Evolutionary conservation across 37 sponge, comb jelly and placozoan species (phyloP).

Genomic region (Lycopodina hypogea): DNA sequence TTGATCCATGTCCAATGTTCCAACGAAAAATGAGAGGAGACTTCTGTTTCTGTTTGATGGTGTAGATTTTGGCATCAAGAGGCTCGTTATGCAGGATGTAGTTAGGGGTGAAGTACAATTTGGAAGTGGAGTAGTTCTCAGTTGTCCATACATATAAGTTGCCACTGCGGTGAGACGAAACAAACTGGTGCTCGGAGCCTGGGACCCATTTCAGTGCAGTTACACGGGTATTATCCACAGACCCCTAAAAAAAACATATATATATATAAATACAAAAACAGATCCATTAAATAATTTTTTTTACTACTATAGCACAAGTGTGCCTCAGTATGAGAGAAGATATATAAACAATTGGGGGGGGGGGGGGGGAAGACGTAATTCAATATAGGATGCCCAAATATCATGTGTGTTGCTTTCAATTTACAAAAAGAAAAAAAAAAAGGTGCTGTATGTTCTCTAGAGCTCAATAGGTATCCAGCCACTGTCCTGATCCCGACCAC

Average conservation of each 20-base stretch:
- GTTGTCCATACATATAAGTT: conserved; percentile 81
- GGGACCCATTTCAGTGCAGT: conserved; percentile 89
- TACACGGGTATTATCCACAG: conserved; percentile 64
- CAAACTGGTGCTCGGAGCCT: conserved; percentile 72
- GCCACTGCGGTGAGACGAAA: conserved; percentile 85
- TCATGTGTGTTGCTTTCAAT: no score
- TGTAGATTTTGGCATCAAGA: conserved; percentile 47
- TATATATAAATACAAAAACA: background rate
- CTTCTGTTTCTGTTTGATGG: conserved; percentile 36
- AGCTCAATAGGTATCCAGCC: no score
- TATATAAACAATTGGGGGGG: no score
- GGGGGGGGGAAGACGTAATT: no score
- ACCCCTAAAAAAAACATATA: conserved; percentile 34
- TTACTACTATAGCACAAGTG: no score
- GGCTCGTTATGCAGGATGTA: conserved; percentile 43
- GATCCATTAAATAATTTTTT: no score
- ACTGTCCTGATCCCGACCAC: no score
- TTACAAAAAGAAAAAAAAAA: no score
- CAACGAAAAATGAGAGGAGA: conserved; percentile 44
- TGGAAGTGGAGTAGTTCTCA: conserved; percentile 13
- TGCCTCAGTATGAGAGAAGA: no score
- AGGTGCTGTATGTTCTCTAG: no score
- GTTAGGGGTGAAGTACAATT: background rate
- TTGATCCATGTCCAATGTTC: conserved; percentile 66
- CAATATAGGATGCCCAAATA: no score